Evolutionary conservation across 2,113 vertebrate species (phyloP).

Genomic region (Cephalopholis sonnerati): DNA sequence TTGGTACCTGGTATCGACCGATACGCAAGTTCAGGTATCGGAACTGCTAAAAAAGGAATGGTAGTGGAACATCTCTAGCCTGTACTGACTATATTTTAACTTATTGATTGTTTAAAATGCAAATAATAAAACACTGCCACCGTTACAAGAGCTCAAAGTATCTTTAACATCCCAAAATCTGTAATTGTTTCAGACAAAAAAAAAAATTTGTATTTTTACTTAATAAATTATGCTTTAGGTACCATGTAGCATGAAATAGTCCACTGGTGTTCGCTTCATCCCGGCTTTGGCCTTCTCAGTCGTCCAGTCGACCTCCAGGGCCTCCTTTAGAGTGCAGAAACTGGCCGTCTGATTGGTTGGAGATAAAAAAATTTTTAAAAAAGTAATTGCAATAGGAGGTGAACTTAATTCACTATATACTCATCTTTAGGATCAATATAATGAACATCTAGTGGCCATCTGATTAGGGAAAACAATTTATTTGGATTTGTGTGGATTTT

Average conservation of each 20-base stretch:
- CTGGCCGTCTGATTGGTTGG: constrained; percentile 79
- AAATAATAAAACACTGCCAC: not conserved
- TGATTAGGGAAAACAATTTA: no score
- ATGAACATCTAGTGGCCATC: not conserved
- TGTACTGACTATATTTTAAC: no score
- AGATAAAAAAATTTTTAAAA: not conserved
- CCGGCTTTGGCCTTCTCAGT: constrained; percentile 86
- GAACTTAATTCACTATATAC: not conserved
- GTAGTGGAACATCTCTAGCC: no score
- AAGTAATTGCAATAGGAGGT: not conserved
- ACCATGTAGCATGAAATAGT: constrained; percentile 95
- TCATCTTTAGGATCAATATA: not conserved
- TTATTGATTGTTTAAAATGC: no score
- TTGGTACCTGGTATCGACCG: no score
- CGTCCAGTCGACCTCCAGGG: constrained; percentile 90
- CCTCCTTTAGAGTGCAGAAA: constrained; percentile 91
- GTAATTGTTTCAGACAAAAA: not conserved
- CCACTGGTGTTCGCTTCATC: constrained; percentile 87
- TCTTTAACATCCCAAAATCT: not conserved
- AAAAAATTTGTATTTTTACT: not conserved
- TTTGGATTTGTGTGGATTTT: not conserved
- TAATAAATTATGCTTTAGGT: not conserved
- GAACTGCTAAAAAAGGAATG: no score
- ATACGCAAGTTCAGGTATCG: no score
- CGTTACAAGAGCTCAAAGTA: not conserved